A percentile compares a stretch with the other conserved stretches of the same genome.
Evolutionary conservation across 2,113 vertebrate genomes (phyloP).

Genomic region (Eira barbara): DNA sequence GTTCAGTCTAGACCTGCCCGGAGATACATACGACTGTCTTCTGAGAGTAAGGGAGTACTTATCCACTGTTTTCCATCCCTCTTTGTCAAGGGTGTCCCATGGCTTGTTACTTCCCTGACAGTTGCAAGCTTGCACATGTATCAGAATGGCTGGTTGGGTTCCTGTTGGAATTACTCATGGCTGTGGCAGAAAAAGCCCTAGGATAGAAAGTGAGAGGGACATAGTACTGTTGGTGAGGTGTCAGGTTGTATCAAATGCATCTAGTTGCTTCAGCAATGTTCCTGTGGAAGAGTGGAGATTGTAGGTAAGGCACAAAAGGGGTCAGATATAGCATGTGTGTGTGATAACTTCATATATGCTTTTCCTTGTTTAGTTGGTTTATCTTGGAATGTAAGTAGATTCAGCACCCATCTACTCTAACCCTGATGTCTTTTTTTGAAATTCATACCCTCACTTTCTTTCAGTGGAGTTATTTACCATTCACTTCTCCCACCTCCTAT

Average conservation of each 20-base stretch:
- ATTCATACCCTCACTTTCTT: not conserved
- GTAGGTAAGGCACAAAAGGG: too few species aligned
- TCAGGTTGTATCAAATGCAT: not conserved
- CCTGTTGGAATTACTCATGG: not conserved
- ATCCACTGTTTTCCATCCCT: not conserved
- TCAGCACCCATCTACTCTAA: not conserved
- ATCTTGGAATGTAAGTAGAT: not conserved
- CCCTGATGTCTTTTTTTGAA: not conserved
- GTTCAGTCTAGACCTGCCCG: not conserved
- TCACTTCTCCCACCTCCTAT: not conserved
- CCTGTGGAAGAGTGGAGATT: not conserved
- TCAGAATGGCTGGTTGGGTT: not conserved
- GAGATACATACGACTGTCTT: not conserved
- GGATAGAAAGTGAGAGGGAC: not conserved
- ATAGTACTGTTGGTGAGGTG: not conserved
- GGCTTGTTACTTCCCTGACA: not conserved
- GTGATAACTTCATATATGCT: not conserved
- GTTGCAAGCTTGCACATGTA: not conserved
- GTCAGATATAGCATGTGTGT: not conserved
- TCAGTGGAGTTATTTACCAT: accelerated
- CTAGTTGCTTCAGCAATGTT: not conserved
- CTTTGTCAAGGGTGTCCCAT: not conserved
- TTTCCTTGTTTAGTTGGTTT: not conserved
- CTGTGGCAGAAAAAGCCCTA: not conserved
- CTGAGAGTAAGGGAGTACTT: not conserved